Percentiles rank a stretch among this genome's conserved stretches.
phyloP scores from a whole-genome alignment of 1,140 invertebrate genomes.

The Telenomus remus region DNA sequence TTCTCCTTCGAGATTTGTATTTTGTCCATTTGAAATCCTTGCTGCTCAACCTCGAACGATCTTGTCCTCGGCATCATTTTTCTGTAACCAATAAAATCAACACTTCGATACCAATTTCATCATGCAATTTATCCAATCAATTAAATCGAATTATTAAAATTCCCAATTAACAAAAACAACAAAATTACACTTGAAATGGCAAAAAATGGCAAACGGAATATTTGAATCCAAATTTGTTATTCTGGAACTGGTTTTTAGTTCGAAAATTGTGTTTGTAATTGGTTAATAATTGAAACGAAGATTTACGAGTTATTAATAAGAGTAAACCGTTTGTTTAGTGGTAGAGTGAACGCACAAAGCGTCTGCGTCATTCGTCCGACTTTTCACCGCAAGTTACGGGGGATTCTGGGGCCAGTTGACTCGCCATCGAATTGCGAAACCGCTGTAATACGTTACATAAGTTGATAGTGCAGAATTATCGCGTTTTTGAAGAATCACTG shows the following conservation, averaged over 20 bases:
- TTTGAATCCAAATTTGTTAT: too few relatives aligned
- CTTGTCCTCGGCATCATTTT: conserved; percentile 43
- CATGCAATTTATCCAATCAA: background rate
- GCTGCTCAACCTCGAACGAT: conserved; percentile 40
- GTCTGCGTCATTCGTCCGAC: conserved; percentile 36
- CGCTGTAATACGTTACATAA: conserved; percentile 60
- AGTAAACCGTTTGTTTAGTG: conserved; percentile 15
- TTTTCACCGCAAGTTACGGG: conserved; percentile 48
- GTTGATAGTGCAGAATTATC: conserved; percentile 46
- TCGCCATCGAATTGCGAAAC: conserved; percentile 61
- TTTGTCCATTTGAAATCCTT: conserved; percentile 21
- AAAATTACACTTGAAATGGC: too few relatives aligned
- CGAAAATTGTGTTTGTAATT: too few relatives aligned
- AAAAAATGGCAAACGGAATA: too few relatives aligned
- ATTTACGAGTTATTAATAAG: background rate
- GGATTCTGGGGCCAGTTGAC: conserved; percentile 57
- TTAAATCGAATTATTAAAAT: background rate
- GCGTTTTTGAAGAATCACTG: conserved; percentile 41
- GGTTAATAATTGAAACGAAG: too few relatives aligned
- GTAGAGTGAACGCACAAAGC: conserved; percentile 43
- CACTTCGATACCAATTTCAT: background rate
- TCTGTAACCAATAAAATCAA: conserved; percentile 19
- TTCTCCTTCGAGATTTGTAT: conserved; percentile 12
- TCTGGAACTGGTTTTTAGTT: too few relatives aligned
- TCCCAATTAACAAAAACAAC: too few relatives aligned